A percentile compares a stretch with the other conserved stretches of the same genome.
Conservation (phyloP, 53 echinoderm and acorn worm species). For the Mesocentrotus franciscanus region DNA sequence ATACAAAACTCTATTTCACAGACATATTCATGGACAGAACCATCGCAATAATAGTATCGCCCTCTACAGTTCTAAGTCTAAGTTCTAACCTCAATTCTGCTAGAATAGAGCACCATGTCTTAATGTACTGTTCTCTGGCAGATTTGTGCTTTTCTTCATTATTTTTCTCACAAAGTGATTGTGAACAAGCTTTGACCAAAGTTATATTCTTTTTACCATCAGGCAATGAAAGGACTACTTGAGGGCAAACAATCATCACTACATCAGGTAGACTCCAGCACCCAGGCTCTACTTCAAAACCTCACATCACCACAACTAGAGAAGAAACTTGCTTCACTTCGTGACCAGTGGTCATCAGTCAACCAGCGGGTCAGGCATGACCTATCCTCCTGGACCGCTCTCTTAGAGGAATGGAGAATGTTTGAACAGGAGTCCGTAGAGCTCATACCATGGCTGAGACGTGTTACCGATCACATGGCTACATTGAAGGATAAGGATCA, state of each 20-base stretch:
- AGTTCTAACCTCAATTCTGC: too few species aligned
- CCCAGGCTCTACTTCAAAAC: conserved; percentile 74
- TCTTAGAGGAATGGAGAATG: conserved; percentile 88
- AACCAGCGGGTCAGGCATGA: conserved; percentile 82
- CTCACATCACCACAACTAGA: conserved; percentile 82
- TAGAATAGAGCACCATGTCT: too few species aligned
- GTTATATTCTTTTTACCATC: neutral
- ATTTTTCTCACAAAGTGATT: neutral
- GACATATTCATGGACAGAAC: too few species aligned
- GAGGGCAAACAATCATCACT: conserved; percentile 80
- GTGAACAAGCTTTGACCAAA: neutral
- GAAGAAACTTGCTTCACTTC: conserved; percentile 73
- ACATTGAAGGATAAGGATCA: conserved; percentile 72
- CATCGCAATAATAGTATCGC: too few species aligned
- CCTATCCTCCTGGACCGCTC: conserved; percentile 77
- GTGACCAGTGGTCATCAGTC: conserved; percentile 86
- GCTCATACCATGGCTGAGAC: conserved; percentile 84
- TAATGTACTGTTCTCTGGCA: neutral
- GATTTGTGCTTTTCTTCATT: neutral
- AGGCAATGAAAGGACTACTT: conserved; percentile 94
- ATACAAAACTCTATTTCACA: too few species aligned
- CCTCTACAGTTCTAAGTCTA: too few species aligned
- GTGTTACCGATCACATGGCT: conserved; percentile 70
- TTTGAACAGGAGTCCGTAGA: conserved; percentile 81
- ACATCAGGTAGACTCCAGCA: conserved; percentile 76